Percentiles rank a stretch among this genome's conserved stretches.
Conservation (phyloP, 2,113 vertebrate species). For the Vulpes lagopus region DNA sequence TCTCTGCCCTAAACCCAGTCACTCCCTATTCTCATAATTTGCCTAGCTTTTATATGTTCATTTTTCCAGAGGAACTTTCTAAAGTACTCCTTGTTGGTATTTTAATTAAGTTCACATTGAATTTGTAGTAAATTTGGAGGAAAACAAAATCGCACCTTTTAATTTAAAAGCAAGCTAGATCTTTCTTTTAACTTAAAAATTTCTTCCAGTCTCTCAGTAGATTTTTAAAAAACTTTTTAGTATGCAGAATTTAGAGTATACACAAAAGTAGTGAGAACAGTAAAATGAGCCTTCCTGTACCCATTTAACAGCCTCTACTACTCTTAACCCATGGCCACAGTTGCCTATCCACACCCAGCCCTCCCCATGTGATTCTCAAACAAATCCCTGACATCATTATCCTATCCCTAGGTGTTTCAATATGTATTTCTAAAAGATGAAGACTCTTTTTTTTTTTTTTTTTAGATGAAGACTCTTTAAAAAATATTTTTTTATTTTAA, state of each 20-base stretch:
- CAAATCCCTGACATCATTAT: not conserved
- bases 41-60: slow-evolving; percentile 10
- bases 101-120: slow-evolving; percentile 65
- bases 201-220: not conserved
- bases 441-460: too few relatives aligned
- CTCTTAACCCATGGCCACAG: not conserved
- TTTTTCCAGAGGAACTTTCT: slow-evolving; percentile 63
- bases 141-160: not conserved
- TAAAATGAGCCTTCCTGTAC: not conserved
- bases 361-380: not conserved
- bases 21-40: not conserved
- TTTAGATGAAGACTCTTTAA: not conserved
- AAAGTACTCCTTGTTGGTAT: slow-evolving; percentile 47
- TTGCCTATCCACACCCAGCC: not conserved
- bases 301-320: not conserved
- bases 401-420: not conserved
- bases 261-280: not conserved
- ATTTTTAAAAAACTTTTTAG: not conserved
- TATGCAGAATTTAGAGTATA: not conserved
- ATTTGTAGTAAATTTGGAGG: slow-evolving; percentile 50
- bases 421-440: not conserved
- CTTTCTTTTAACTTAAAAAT: slow-evolving; percentile 11
- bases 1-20: not conserved
- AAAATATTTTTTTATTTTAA: not conserved
- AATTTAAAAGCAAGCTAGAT: slow-evolving; percentile 32